Percentiles rank a stretch among this genome's conserved stretches.
These are phyloP conservation scores for Dasysyrphus albostriatus DNA, from an alignment of 2,888 invertebrate species.

Conservation along the genomic window DNA sequence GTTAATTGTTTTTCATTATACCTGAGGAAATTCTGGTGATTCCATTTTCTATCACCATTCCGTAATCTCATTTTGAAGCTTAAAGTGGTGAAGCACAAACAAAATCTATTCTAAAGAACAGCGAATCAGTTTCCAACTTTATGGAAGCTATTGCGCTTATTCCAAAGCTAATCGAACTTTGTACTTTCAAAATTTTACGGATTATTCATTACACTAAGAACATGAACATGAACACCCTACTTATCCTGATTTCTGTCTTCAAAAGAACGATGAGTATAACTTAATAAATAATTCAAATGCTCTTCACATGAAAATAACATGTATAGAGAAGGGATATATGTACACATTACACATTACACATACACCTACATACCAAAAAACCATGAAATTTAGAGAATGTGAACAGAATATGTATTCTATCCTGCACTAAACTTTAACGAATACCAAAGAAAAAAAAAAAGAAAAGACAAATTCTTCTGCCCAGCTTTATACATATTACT, in stretches of 20 bases:
- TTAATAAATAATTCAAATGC: slow-evolving; percentile 65
- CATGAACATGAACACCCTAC: not conserved
- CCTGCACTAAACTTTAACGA: slow-evolving; percentile 15
- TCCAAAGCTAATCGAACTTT: not conserved
- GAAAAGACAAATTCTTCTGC: not conserved
- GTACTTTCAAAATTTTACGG: not conserved
- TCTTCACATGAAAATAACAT: slow-evolving; percentile 22
- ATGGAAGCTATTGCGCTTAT: not conserved
- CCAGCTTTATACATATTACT: slow-evolving; percentile 30
- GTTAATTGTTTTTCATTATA: too few relatives aligned
- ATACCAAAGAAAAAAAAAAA: slow-evolving; percentile 2
- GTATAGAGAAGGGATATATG: not conserved
- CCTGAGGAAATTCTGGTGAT: too few relatives aligned
- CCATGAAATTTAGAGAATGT: slow-evolving; percentile 31
- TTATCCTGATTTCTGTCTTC: not conserved
- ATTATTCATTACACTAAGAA: slow-evolving; percentile 7
- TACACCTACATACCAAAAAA: not conserved
- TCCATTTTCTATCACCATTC: too few relatives aligned
- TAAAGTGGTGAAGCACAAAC: too few relatives aligned
- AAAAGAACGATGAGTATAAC: slow-evolving; percentile 22
- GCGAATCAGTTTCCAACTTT: too few relatives aligned
- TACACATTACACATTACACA: not conserved
- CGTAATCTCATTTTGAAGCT: too few relatives aligned
- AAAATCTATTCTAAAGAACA: too few relatives aligned
- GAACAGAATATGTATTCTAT: slow-evolving; percentile 6